Evolutionary conservation across 2,797 vertebrate species (phyloP).

Genomic region (Dallia pectoralis): DNA sequence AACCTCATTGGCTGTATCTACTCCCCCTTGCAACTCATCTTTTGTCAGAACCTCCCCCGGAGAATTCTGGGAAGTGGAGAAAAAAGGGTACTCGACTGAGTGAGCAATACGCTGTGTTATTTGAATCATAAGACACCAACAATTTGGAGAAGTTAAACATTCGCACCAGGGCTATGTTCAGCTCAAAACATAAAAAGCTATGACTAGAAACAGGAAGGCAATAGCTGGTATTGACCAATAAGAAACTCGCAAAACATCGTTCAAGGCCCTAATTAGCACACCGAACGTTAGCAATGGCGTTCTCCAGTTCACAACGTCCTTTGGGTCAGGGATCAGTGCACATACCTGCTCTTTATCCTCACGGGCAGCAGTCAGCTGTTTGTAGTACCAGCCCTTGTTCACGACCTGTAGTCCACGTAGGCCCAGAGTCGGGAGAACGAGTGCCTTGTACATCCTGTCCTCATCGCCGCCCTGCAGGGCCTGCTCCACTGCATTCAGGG

Average conservation of each 20-base stretch:
- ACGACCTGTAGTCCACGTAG: conserved; percentile 80
- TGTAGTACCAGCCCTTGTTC: conserved; percentile 93
- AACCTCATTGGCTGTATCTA: conserved; percentile 81
- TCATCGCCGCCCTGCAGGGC: conserved; percentile 76
- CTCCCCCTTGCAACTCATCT: conserved; percentile 90
- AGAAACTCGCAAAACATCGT: not conserved
- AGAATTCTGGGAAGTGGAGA: conserved; percentile 63
- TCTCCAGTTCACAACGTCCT: not conserved
- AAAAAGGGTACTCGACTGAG: not conserved
- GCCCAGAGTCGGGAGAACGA: conserved; percentile 78
- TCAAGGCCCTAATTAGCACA: not conserved
- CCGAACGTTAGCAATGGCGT: not conserved
- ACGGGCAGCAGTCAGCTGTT: conserved; percentile 82
- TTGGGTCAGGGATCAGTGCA: not conserved
- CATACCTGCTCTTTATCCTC: conserved; percentile 86
- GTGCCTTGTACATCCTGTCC: conserved; percentile 73
- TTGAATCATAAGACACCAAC: not conserved
- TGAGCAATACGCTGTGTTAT: not conserved
- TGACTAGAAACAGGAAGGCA: not conserved
- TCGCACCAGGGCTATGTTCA: not conserved
- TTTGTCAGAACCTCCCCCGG: conserved; percentile 80
- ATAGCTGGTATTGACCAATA: not conserved
- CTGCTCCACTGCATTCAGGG: conserved; percentile 75
- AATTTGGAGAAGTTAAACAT: not conserved
- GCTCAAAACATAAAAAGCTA: not conserved